A percentile compares a stretch with the other conserved stretches of the same genome.
Conservation (phyloP, 1,140 invertebrate genomes). For the Meteorus sp. region DNA sequence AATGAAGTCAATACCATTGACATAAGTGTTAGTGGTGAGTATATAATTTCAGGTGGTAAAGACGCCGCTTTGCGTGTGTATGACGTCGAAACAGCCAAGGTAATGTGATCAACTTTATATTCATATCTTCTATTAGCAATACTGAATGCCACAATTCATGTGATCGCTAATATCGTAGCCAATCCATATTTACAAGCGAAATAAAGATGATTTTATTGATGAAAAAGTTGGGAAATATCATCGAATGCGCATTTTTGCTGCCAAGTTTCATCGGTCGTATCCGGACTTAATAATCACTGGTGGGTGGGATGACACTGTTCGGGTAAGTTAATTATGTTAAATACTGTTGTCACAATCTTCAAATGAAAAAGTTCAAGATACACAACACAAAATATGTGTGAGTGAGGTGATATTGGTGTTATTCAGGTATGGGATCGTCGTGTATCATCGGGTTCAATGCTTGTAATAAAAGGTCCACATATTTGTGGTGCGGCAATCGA, state of each 20-base stretch:
- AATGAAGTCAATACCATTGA: slow-evolving; percentile 49
- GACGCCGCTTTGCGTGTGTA: slow-evolving; percentile 44
- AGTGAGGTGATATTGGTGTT: no score
- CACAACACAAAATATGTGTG: no score
- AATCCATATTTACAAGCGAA: slow-evolving; percentile 30
- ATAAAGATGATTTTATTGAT: slow-evolving; percentile 26
- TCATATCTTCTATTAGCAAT: no score
- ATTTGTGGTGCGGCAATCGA: slow-evolving; percentile 51
- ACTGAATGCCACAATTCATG: no score
- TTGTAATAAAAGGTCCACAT: slow-evolving; percentile 42
- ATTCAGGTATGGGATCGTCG: slow-evolving; percentile 48
- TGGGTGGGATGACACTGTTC: slow-evolving; percentile 47
- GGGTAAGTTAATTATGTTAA: slow-evolving; percentile 33
- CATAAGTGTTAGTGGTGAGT: slow-evolving; percentile 31
- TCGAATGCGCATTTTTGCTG: slow-evolving; percentile 42
- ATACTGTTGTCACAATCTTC: slow-evolving; percentile 1
- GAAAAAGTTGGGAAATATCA: slow-evolving; percentile 39
- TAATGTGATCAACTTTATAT: no score
- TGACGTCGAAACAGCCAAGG: slow-evolving; percentile 38
- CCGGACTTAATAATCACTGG: slow-evolving; percentile 43
- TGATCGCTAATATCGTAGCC: slow-evolving; percentile 27
- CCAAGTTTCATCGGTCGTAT: slow-evolving; percentile 41
- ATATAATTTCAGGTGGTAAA: slow-evolving; percentile 43
- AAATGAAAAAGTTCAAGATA: background rate
- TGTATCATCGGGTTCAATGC: slow-evolving; percentile 33